Base-by-base conservation (phyloP, 2,113 vertebrate genomes). In the Phylloscopus trochilus region DNA sequence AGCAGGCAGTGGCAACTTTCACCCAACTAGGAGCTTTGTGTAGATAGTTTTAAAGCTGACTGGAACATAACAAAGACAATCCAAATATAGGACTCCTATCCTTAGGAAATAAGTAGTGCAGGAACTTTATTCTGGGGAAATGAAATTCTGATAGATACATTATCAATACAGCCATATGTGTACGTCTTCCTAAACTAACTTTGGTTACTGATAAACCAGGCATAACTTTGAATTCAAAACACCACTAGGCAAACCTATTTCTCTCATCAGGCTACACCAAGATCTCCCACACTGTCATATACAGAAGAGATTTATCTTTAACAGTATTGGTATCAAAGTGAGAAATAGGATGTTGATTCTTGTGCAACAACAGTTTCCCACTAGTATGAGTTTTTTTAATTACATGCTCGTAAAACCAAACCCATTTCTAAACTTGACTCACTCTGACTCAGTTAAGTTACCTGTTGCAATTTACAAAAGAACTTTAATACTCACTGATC, bases 391-490 rank as follows among this genome's bases (percentile, higher is more conserved):
- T 18, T 83, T 68, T 92, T 83, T 62, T 43, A 96, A 94, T 96
- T 75, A 92, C 13, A 84, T 62, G 60, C 53, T 94, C 43, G 35
- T 6, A 89, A 73, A 92, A 94, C 72, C 76, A 94, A 95, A 91
- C 89, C 92, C 79, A 84, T 43, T 74, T 92, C 78, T 93, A 79
- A 22, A 67, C 14, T 24, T 96, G 89, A 94, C 39, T 88, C 96
- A 96, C 11, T 41, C 20, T 94, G 91, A 95, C 82, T 97, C 89
- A 94, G 58, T 90, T 75, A 78, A 89, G 81, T 37, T 47, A 63
- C 39, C 75, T 90, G 66, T 75, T 89, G 85, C 63, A 85, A 59
- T 44, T 94, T 90, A 62, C 73, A 52, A 66, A 86, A 92, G 26
- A 95, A 51, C 43, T 72, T 87, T 33, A 88, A 84, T 74, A 78